phyloP scores from a whole-genome alignment of 2,888 invertebrate genomes.

The Microctonus hyperodae region DNA sequence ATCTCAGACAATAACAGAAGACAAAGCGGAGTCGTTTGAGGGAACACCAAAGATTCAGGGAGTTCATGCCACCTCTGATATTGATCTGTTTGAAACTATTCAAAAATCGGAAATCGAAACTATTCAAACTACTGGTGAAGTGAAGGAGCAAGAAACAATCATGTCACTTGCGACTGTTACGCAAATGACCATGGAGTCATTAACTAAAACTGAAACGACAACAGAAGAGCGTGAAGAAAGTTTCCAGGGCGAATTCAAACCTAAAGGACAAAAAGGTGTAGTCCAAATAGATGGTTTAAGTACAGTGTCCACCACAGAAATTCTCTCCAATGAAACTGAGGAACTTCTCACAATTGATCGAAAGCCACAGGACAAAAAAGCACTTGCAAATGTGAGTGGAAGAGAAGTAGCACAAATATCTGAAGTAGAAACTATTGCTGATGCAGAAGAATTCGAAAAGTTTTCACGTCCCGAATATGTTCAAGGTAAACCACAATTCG shows the following conservation, averaged over 20 bases:
- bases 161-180: slow-evolving; percentile 48
- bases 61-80: slow-evolving; percentile 40
- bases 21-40: slow-evolving; percentile 56
- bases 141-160: slow-evolving; percentile 43
- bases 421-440: slow-evolving; percentile 53
- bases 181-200: slow-evolving; percentile 46
- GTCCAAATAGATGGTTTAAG: slow-evolving; percentile 48
- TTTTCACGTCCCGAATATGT: slow-evolving; percentile 42
- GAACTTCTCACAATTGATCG: slow-evolving; percentile 39
- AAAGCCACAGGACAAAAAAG: slow-evolving; percentile 50
- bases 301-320: slow-evolving; percentile 49
- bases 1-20: slow-evolving; percentile 57
- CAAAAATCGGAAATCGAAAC: slow-evolving; percentile 48
- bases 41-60: slow-evolving; percentile 30
- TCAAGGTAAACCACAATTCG: slow-evolving; percentile 46
- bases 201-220: slow-evolving; percentile 52
- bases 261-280: slow-evolving; percentile 49
- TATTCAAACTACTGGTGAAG: slow-evolving; percentile 47
- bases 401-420: slow-evolving; percentile 60
- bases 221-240: slow-evolving; percentile 60
- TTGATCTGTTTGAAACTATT: slow-evolving; percentile 46
- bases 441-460: slow-evolving; percentile 45
- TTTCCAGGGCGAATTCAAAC: slow-evolving; percentile 48
- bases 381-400: slow-evolving; percentile 51
- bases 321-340: slow-evolving; percentile 51